Evolutionary conservation across 2,113 vertebrate genomes (phyloP).

Genomic region (Orcinus orca): DNA sequence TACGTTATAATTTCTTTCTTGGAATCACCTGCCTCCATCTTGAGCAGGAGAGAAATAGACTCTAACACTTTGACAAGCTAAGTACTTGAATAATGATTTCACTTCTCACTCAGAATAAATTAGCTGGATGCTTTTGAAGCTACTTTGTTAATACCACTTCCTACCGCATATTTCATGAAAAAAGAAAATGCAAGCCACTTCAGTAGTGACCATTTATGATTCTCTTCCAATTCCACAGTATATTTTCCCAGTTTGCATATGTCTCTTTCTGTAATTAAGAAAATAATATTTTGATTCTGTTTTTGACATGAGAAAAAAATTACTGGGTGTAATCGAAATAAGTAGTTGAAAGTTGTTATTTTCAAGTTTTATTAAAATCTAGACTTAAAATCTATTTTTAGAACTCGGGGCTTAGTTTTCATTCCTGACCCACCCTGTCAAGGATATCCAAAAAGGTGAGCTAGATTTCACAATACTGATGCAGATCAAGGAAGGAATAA

Average conservation of each 20-base stretch:
- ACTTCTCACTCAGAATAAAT: slow-evolving; percentile 65
- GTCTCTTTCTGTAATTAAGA: slow-evolving; percentile 19
- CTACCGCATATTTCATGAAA: background rate
- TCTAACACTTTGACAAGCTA: slow-evolving; percentile 43
- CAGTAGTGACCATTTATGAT: background rate
- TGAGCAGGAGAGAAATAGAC: slow-evolving; percentile 27
- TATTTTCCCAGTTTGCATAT: background rate
- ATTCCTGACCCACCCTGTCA: background rate
- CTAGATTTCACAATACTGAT: background rate
- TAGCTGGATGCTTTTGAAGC: slow-evolving; percentile 58
- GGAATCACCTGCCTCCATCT: slow-evolving; percentile 39
- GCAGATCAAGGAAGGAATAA: background rate
- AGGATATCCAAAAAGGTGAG: background rate
- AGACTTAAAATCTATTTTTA: background rate
- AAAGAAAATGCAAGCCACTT: background rate
- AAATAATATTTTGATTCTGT: slow-evolving; percentile 58
- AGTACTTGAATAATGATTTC: slow-evolving; percentile 19
- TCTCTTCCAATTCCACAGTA: background rate
- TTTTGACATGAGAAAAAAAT: background rate
- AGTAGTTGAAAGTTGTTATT: background rate
- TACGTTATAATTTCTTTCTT: slow-evolving; percentile 24
- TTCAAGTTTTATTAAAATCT: background rate
- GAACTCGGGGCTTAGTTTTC: background rate
- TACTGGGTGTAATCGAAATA: background rate
- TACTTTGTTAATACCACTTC: slow-evolving; percentile 54